Conservation (phyloP, 2,113 vertebrate genomes). For the Dasyurus viverrinus region DNA sequence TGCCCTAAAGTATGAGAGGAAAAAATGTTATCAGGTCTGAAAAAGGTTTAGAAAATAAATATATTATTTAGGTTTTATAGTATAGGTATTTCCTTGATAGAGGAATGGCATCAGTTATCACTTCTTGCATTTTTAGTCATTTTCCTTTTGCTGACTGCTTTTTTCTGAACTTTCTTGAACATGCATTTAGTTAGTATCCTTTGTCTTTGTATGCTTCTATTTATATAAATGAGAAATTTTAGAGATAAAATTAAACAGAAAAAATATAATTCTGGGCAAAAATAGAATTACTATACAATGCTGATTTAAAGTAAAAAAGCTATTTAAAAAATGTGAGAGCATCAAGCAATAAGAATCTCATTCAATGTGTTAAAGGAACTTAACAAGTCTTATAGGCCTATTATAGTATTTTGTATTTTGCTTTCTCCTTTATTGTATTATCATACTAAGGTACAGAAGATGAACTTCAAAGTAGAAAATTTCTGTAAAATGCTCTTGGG, state of each 20-base stretch:
- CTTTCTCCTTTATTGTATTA: constrained; percentile 33
- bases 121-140: background rate
- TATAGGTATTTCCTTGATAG: background rate
- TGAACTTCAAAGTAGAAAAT: constrained; percentile 50
- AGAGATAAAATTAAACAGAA: background rate
- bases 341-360: background rate
- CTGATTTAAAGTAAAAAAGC: constrained; percentile 16
- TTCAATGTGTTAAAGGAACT: constrained; percentile 50
- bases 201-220: background rate
- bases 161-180: background rate
- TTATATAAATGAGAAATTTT: constrained; percentile 2
- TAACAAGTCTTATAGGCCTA: constrained; percentile 22
- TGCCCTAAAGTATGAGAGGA: background rate
- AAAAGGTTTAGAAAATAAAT: background rate
- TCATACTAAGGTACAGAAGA: constrained; percentile 49
- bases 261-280: constrained; percentile 37
- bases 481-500: constrained; percentile 9
- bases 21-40: background rate
- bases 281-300: background rate
- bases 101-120: background rate
- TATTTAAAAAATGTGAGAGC: background rate
- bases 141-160: background rate
- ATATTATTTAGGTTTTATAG: background rate
- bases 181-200: background rate
- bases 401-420: constrained; percentile 52